phyloP scores from a whole-genome alignment of 2,888 invertebrate species.

The Conus canariensis region DNA sequence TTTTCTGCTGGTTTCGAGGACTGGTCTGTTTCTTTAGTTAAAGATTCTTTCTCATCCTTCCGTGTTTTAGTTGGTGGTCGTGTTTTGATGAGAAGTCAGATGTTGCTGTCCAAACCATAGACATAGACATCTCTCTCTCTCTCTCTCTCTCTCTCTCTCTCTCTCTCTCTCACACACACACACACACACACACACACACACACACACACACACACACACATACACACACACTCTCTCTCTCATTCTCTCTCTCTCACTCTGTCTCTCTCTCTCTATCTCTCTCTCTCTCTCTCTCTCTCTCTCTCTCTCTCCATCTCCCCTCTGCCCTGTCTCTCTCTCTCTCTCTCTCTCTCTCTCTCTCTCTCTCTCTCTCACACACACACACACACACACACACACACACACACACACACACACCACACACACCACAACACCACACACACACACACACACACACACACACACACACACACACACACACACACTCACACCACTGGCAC shows the following conservation, averaged over 20 bases:
- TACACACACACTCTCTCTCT: neutral
- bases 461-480: neutral
- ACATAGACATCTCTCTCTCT: neutral
- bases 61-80: too few relatives aligned
- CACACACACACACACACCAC: too few relatives aligned
- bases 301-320: neutral
- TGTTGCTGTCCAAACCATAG: too few relatives aligned
- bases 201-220: too few relatives aligned
- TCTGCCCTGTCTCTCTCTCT: neutral
- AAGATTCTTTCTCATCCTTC: neutral
- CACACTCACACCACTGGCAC: too few relatives aligned
- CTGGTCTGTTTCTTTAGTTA: neutral
- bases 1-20: too few relatives aligned
- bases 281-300: constrained; percentile 9
- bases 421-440: neutral
- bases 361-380: neutral
- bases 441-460: neutral
- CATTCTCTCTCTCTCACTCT: neutral
- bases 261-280: neutral
- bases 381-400: neutral
- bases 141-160: neutral
- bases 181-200: too few relatives aligned
- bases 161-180: neutral
- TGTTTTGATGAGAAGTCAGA: too few relatives aligned
- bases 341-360: neutral